phyloP scores from a whole-genome alignment of 2,888 invertebrate genomes.

The Dynastes grantii region DNA sequence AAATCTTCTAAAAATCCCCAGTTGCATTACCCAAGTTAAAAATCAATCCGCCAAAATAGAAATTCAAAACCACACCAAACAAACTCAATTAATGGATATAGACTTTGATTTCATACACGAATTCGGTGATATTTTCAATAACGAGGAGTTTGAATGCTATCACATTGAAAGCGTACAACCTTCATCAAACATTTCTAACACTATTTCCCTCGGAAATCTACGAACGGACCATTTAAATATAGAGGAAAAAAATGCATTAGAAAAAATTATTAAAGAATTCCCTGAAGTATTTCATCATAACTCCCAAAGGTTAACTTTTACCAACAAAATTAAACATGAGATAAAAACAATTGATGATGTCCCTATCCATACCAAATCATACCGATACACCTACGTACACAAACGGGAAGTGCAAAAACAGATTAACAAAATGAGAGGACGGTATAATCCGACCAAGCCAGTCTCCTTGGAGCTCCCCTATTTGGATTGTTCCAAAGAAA shows the following conservation, averaged over 20 bases:
- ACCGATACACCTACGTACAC: too few relatives aligned
- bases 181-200: constrained; percentile 18
- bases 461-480: too few relatives aligned
- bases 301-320: background rate
- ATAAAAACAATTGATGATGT: too few relatives aligned
- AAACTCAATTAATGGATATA: constrained; percentile 18
- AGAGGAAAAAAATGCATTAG: constrained; percentile 39
- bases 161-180: constrained; percentile 9
- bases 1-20: background rate
- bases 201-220: constrained; percentile 47
- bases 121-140: constrained; percentile 11
- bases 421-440: too few relatives aligned
- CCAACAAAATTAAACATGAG: too few relatives aligned
- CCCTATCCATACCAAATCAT: too few relatives aligned
- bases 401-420: too few relatives aligned
- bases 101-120: background rate
- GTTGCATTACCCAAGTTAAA: background rate
- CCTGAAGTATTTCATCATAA: constrained; percentile 32
- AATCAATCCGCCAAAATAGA: constrained; percentile 25
- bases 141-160: constrained; percentile 32
- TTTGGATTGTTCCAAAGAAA: too few relatives aligned
- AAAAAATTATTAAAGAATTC: constrained; percentile 37
- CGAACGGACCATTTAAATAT: constrained; percentile 36
- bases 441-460: too few relatives aligned
- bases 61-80: constrained; percentile 15